phyloP scores from a whole-genome alignment of 2,888 invertebrate species.

The Lapara coniferarum region DNA sequence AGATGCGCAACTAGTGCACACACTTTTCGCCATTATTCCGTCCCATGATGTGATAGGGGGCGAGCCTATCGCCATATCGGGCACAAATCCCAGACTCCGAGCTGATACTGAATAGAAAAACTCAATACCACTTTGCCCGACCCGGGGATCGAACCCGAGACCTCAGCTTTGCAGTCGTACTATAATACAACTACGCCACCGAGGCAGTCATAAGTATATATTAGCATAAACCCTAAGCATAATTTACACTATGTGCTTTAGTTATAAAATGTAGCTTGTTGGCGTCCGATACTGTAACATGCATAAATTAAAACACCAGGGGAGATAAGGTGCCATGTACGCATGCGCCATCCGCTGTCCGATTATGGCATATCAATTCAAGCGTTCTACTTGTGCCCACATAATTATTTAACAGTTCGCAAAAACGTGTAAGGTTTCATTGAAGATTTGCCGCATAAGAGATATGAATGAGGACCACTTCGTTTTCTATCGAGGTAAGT shows the following conservation, averaged over 20 bases:
- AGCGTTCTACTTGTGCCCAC: constrained; percentile 27
- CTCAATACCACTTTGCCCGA: too few species aligned
- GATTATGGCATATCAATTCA: constrained; percentile 35
- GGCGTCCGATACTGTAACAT: constrained; percentile 32
- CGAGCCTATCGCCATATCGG: too few species aligned
- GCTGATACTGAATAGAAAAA: too few species aligned
- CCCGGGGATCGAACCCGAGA: too few species aligned
- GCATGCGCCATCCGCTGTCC: constrained; percentile 54
- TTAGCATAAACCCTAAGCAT: not conserved
- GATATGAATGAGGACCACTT: constrained; percentile 96
- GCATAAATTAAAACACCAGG: constrained; percentile 46
- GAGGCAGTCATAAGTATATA: too few species aligned
- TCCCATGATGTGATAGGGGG: too few species aligned
- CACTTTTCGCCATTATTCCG: too few species aligned
- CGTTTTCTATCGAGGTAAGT: constrained; percentile 92
- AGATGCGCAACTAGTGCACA: too few species aligned
- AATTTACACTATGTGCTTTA: not conserved
- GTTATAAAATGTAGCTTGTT: not conserved
- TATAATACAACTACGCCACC: too few species aligned
- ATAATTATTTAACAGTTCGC: constrained; percentile 33
- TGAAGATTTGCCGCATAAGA: constrained; percentile 70
- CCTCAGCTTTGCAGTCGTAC: too few species aligned
- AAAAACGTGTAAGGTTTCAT: constrained; percentile 49
- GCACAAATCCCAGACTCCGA: too few species aligned
- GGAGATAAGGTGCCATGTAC: constrained; percentile 43